Evolutionary conservation across 2,888 invertebrate species (phyloP), one percentile per base, ranked within the genome.

Genomic region (Oscheius myriophilus): DNA sequence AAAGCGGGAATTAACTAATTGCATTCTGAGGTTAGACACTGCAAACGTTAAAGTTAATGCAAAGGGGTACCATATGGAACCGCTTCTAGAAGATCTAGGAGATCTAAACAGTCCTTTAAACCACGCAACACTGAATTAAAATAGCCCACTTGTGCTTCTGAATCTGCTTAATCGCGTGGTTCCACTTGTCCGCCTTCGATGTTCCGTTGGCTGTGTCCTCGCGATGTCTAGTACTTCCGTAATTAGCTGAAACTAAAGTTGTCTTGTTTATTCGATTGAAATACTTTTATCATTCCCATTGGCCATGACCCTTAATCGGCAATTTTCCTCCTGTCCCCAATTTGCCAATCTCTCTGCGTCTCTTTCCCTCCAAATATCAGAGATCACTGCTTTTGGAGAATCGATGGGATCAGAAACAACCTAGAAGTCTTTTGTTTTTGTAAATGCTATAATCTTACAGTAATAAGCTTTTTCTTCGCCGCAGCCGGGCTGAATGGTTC

Each of bases 121-220:
- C 21, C 16, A 12, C 14, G n/a, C 14, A 41, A 71, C n/a, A 21
- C 16, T n/a, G 11, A 46, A 46, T 21, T 25, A 2, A 18, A n/a
- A 11, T 3, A 64, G 72, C 81, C 65, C 55, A 84, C 83, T 84
- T 83, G 69, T 84, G 80, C 49, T 81, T 83, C 54, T 84, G 85
- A 33, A 84, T 78, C 62, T 84, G 82, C 63, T 80, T 78, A 43
- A 85, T 74, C 0, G 80, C 76, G 18, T 71, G 72, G 9, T 71
- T 70, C 84, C 84, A 85, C 64, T 80, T 81, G 23, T 77, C 76
- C 25, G 58, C 25, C 43, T 61, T 61, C 1, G 49, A n/a, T 18
- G 46, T 33, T 6, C 61, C 61, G 26, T 69, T 65, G 39, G 21
- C 51, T 16, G 54, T 51, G n/a, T 49, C 43, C 16, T 57, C 42